These are phyloP conservation scores for Cylindroiulus punctatus DNA, from an alignment of 2,888 invertebrate genomes.

Conservation along the genomic window DNA sequence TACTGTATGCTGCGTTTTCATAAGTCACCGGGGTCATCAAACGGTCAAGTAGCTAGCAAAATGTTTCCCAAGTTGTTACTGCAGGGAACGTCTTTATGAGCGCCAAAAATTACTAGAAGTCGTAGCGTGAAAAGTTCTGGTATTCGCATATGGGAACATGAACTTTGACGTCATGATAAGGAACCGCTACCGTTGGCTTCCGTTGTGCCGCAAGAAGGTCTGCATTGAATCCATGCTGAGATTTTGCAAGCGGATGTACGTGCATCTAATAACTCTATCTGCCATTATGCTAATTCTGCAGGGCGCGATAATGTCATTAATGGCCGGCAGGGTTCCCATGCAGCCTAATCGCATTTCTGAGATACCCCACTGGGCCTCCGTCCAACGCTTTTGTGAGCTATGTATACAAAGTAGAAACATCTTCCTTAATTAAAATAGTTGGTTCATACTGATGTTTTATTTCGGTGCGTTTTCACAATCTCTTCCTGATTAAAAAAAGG, in stretches of 20 bases:
- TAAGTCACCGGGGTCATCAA: not conserved
- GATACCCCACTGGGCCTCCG: not conserved
- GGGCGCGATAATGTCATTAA: conserved; percentile 20
- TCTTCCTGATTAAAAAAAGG: not conserved
- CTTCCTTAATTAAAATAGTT: conserved; percentile 25
- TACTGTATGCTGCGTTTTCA: not conserved
- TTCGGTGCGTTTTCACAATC: not conserved
- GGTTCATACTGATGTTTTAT: not conserved
- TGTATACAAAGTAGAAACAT: not conserved
- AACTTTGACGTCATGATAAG: not conserved
- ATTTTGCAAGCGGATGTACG: conserved; percentile 6
- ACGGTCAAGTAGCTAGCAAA: not conserved
- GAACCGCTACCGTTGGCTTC: not conserved
- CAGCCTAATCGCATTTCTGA: conserved; percentile 2
- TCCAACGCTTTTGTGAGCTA: not conserved
- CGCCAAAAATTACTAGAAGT: not conserved
- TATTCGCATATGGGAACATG: not conserved
- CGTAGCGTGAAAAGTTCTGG: not conserved
- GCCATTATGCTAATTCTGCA: conserved; percentile 34
- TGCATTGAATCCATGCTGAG: not conserved
- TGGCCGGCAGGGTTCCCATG: not conserved
- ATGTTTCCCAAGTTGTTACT: not conserved
- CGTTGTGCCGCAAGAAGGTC: not conserved
- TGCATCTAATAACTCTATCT: conserved; percentile 10
- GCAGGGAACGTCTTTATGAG: not conserved